phyloP scores from a whole-genome alignment of 2,888 invertebrate genomes.

The Cistogaster globosa region DNA sequence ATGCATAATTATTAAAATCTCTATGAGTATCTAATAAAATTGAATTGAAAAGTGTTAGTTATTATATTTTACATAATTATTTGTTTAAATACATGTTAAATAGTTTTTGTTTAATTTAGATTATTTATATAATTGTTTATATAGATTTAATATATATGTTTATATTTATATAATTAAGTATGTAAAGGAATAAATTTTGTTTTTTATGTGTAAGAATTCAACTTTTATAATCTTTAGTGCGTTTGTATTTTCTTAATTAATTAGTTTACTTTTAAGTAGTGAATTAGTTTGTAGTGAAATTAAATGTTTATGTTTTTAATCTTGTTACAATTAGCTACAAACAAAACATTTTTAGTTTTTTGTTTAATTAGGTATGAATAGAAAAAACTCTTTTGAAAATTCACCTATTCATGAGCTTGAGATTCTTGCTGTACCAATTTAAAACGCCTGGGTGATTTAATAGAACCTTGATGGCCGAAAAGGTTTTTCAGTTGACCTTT shows the following conservation, averaged over 20 bases:
- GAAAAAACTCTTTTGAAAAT: conserved; percentile 6
- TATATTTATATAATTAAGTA: too few relatives aligned
- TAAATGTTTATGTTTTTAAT: conserved; percentile 7
- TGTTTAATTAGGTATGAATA: conserved; percentile 16
- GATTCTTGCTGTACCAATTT: conserved; percentile 96
- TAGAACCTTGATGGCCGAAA: conserved; percentile 89
- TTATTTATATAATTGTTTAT: conserved; percentile 26
- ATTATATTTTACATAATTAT: conserved; percentile 27
- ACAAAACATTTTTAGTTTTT: conserved; percentile 23
- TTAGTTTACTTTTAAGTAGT: conserved; percentile 12
- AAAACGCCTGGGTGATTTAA: conserved; percentile 93
- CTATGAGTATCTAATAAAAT: neutral
- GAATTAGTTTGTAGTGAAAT: conserved; percentile 11
- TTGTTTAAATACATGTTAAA: conserved; percentile 14
- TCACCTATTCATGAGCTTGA: conserved; percentile 91
- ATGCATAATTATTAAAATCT: conserved; percentile 27
- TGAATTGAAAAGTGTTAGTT: neutral
- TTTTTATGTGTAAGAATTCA: conserved; percentile 30
- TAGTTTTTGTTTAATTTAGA: conserved; percentile 11
- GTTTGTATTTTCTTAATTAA: conserved; percentile 6
- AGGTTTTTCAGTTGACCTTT: conserved; percentile 89
- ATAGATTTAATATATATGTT: conserved; percentile 9
- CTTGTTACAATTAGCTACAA: conserved; percentile 50
- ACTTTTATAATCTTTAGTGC: conserved; percentile 8
- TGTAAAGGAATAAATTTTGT: conserved; percentile 48